Percentiles rank a stretch among this genome's conserved stretches.
Conservation (phyloP, 2,113 vertebrate species). For the Ranitomeya imitator region DNA sequence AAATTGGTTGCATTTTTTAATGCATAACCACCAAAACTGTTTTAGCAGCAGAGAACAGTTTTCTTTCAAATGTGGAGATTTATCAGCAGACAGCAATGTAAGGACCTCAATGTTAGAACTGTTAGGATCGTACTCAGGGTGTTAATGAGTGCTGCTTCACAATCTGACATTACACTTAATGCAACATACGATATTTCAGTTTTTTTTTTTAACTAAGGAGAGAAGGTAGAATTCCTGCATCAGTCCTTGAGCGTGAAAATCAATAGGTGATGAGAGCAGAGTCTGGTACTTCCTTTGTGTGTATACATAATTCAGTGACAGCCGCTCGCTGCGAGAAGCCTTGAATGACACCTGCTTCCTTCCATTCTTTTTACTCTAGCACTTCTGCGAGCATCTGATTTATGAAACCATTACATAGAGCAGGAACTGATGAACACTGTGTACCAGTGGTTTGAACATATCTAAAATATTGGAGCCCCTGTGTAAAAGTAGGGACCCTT, state of each 20-base stretch:
- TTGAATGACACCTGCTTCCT: slow-evolving; percentile 42
- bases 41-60: no score
- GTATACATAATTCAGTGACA: slow-evolving; percentile 45
- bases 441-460: neutral
- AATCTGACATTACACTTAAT: neutral
- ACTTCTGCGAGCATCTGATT: neutral
- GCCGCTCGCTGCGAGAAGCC: slow-evolving; percentile 17
- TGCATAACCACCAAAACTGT: neutral
- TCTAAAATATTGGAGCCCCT: neutral
- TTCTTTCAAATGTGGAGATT: neutral
- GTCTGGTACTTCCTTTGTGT: slow-evolving; percentile 26
- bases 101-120: neutral
- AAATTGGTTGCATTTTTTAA: neutral
- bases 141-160: neutral
- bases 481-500: no score
- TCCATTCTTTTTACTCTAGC: neutral
- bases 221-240: neutral
- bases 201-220: neutral
- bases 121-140: neutral
- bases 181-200: neutral
- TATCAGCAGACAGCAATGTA: neutral
- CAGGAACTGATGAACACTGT: neutral
- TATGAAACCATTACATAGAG: neutral
- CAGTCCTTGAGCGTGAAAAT: slow-evolving; percentile 23
- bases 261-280: slow-evolving; percentile 38